These are phyloP conservation scores for Andrena minutula DNA, from an alignment of 2,888 invertebrate species.

Conservation along the genomic window DNA sequence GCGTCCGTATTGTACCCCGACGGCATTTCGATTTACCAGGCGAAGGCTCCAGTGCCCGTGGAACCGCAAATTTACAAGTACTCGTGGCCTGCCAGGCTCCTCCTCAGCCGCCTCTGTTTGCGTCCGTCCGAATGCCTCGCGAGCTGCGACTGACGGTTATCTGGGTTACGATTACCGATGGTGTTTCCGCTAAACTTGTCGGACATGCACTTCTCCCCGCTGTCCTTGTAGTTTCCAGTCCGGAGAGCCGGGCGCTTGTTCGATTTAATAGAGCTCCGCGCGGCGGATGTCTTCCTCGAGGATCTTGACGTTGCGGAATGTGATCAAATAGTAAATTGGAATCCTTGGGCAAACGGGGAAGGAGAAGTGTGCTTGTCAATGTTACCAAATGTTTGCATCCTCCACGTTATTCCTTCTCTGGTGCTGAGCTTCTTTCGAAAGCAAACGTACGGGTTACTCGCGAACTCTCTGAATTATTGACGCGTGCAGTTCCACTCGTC, in stretches of 20 bases:
- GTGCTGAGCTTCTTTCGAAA: too few species aligned
- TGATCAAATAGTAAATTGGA: too few species aligned
- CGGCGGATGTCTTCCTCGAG: not conserved
- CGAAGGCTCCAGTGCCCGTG: not conserved
- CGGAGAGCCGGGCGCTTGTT: not conserved
- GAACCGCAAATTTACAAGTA: constrained; percentile 49
- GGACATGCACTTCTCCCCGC: constrained; percentile 13
- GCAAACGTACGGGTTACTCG: too few species aligned
- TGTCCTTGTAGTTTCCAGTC: not conserved
- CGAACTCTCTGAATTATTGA: constrained; percentile 14
- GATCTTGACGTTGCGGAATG: too few species aligned
- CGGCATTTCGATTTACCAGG: constrained; percentile 27
- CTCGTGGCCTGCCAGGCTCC: not conserved
- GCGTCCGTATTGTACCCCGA: not conserved
- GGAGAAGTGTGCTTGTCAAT: too few species aligned
- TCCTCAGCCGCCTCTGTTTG: constrained; percentile 9
- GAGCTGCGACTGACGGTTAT: constrained; percentile 45
- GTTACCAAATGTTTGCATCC: too few species aligned
- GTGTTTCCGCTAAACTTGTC: constrained; percentile 40
- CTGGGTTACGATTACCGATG: constrained; percentile 36
- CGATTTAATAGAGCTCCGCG: constrained; percentile 2
- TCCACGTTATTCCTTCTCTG: too few species aligned
- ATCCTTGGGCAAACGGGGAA: too few species aligned
- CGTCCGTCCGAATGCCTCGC: constrained; percentile 9
- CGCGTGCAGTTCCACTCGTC: not conserved